A percentile compares a stretch with the other conserved stretches of the same genome.
These are phyloP conservation scores for Alectoris magna DNA, from an alignment of 2,797 vertebrate species.

Conservation along the genomic window DNA sequence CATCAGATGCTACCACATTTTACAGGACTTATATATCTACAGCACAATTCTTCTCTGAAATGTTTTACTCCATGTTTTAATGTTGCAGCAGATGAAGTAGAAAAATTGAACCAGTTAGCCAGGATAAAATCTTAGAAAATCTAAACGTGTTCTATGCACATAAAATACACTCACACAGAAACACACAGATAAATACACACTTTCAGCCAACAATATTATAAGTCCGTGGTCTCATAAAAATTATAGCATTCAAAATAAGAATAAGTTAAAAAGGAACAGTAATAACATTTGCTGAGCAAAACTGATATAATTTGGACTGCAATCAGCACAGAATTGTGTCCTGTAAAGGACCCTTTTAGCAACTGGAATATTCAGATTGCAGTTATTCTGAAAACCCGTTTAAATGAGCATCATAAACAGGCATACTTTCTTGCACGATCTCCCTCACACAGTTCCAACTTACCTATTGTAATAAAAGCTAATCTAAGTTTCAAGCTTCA, in stretches of 20 bases:
- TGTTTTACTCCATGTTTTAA: not conserved
- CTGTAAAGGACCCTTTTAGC: not conserved
- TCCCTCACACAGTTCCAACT: not conserved
- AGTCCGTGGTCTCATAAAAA: not conserved
- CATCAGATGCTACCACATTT: not conserved
- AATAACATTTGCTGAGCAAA: not conserved
- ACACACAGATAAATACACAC: not conserved
- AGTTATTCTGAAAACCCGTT: not conserved
- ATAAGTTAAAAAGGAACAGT: not conserved
- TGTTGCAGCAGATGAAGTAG: not conserved
- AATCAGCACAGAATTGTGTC: not conserved
- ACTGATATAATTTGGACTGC: not conserved
- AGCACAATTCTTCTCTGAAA: not conserved
- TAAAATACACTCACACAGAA: not conserved
- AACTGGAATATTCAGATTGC: not conserved
- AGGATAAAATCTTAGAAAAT: not conserved
- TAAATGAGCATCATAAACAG: not conserved
- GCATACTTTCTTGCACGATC: not conserved
- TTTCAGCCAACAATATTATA: not conserved
- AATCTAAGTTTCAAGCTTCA: not conserved
- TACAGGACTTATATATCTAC: not conserved
- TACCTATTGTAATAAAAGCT: not conserved
- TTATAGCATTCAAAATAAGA: not conserved
- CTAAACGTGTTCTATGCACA: not conserved
- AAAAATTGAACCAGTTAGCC: not conserved